phyloP scores from a whole-genome alignment of 2,797 vertebrate species.

The Leptodactylus fallax region DNA sequence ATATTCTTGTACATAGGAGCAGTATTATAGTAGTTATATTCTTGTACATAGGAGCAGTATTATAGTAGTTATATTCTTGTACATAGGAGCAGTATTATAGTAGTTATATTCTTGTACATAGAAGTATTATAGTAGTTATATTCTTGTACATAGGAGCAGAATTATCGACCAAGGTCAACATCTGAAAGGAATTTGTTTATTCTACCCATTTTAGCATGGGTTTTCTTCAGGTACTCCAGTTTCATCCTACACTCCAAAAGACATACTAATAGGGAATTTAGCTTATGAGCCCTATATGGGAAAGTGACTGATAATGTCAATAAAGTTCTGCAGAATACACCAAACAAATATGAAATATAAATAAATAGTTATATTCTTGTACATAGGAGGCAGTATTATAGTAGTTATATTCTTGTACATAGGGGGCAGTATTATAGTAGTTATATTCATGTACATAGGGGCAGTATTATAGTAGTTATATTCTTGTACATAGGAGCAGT shows the following conservation, averaged over 20 bases:
- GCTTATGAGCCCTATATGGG: no score
- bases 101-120: background rate
- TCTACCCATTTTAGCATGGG: no score
- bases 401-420: background rate
- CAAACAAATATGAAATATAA: no score
- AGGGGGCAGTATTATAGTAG: constrained; percentile 6
- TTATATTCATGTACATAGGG: constrained; percentile 21
- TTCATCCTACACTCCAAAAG: no score
- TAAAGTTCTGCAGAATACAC: no score
- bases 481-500: constrained; percentile 7
- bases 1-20: constrained; percentile 18
- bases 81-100: background rate
- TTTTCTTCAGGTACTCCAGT: no score
- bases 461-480: constrained; percentile 24
- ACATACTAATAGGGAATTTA: no score
- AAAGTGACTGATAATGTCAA: no score
- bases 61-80: constrained; percentile 6
- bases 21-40: constrained; percentile 15
- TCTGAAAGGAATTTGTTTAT: no score
- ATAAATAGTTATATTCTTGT: constrained; percentile 2
- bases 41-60: background rate
- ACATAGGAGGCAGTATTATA: background rate
- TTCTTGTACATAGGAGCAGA: background rate
- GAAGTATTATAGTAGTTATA: background rate
- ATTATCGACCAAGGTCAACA: no score